Evolutionary conservation across 1,140 invertebrate species (phyloP).

Genomic region (Diprion similis): DNA sequence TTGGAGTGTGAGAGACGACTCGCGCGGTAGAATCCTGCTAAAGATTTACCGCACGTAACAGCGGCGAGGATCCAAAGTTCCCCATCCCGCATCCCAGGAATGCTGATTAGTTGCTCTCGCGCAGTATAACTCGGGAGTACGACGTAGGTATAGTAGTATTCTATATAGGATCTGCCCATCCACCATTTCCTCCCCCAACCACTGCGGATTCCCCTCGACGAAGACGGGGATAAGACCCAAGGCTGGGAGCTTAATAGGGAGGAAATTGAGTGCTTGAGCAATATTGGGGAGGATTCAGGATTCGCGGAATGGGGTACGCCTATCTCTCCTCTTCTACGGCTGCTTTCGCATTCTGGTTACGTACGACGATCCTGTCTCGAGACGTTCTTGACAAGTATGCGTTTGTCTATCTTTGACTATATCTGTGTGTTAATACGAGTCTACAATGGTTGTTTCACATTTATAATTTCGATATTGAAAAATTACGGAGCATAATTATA

Average conservation of each 20-base stretch:
- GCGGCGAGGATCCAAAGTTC: conserved; percentile 47
- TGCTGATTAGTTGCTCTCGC: conserved; percentile 61
- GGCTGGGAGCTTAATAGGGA: conserved; percentile 60
- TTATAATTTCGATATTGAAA: no score
- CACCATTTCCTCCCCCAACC: conserved; percentile 4
- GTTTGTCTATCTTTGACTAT: neutral
- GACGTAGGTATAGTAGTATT: conserved; percentile 10
- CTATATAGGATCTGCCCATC: conserved; percentile 22
- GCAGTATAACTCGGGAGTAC: conserved; percentile 50
- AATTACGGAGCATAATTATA: no score
- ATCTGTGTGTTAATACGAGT: neutral
- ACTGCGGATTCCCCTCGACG: neutral
- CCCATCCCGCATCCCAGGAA: conserved; percentile 46
- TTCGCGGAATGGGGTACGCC: conserved; percentile 43
- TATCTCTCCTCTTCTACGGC: conserved; percentile 45
- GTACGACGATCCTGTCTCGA: conserved; percentile 39
- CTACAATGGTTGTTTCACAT: conserved; percentile 33
- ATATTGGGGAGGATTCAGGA: conserved; percentile 61
- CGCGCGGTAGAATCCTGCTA: conserved; percentile 45
- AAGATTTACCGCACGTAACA: conserved; percentile 60
- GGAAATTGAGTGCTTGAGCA: conserved; percentile 63
- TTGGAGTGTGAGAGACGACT: neutral
- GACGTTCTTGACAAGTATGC: conserved; percentile 2
- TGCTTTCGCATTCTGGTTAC: conserved; percentile 55
- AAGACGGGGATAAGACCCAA: conserved; percentile 25